Evolutionary conservation across 2,797 vertebrate genomes (phyloP).

Genomic region (Glyptemys insculpta): DNA sequence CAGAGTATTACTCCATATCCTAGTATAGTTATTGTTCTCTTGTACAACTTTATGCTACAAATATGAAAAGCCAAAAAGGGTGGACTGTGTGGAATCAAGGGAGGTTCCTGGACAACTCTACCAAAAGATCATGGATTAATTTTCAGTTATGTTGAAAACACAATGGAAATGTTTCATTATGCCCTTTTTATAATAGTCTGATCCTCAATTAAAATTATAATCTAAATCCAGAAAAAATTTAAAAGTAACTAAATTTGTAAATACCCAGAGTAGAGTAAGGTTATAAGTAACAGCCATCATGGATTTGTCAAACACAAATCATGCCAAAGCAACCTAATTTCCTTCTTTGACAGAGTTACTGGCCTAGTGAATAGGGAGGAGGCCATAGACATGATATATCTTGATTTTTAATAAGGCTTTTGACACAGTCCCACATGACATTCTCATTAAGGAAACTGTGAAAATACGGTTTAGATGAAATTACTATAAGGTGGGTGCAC

Average conservation of each 20-base stretch:
- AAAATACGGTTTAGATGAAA: background rate
- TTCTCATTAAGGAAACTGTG: background rate
- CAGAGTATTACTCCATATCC: background rate
- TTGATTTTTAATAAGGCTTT: background rate
- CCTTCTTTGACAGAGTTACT: background rate
- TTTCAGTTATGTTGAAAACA: background rate
- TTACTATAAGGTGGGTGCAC: background rate
- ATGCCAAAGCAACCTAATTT: background rate
- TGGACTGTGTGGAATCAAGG: background rate
- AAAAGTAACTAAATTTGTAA: background rate
- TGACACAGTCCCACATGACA: background rate
- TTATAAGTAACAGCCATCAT: background rate
- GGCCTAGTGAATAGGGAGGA: background rate
- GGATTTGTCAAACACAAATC: background rate
- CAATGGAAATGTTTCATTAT: background rate
- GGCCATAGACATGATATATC: background rate
- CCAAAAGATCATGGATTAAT: background rate
- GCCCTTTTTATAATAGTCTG: background rate
- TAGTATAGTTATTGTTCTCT: constrained; percentile 1
- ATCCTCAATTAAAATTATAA: background rate
- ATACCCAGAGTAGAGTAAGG: background rate
- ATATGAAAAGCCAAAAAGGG: background rate
- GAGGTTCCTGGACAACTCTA: background rate
- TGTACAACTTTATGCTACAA: background rate
- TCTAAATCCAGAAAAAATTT: background rate